phyloP scores from a whole-genome alignment of 2,888 invertebrate species.

The Phyllotreta cruciferae region DNA sequence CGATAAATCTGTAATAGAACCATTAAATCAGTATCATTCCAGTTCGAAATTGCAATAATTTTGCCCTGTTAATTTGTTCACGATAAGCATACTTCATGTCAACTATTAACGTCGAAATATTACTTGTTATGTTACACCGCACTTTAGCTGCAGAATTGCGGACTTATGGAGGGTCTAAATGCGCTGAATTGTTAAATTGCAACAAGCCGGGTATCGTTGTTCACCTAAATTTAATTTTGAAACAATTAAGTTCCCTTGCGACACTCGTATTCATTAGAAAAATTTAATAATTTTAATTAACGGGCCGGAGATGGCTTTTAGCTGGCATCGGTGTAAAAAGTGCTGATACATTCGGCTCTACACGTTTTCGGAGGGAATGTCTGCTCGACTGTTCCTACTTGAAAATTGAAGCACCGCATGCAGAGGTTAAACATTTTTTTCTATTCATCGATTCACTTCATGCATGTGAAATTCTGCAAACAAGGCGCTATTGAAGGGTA shows the following conservation, averaged over 20 bases:
- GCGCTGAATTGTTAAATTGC: slow-evolving; percentile 1
- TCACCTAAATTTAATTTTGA: too few species aligned
- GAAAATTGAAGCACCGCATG: neutral
- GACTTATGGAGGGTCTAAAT: neutral
- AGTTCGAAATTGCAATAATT: slow-evolving; percentile 29
- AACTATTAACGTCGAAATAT: slow-evolving; percentile 24
- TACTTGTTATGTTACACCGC: slow-evolving; percentile 24
- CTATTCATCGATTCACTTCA: neutral
- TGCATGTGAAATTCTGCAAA: neutral
- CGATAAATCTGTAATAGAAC: slow-evolving; percentile 25
- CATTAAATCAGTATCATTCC: slow-evolving; percentile 24
- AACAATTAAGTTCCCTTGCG: too few species aligned
- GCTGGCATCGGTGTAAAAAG: neutral
- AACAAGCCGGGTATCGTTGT: neutral
- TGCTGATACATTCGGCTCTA: neutral
- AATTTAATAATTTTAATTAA: neutral
- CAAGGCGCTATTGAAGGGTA: too few species aligned
- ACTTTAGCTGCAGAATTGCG: slow-evolving; percentile 2
- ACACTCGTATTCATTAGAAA: too few species aligned
- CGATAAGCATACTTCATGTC: slow-evolving; percentile 29
- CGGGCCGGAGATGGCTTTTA: neutral
- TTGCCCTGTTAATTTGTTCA: slow-evolving; percentile 30
- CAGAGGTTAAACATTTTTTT: neutral
- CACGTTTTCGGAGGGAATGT: neutral
- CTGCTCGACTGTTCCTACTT: neutral